A percentile compares a stretch with the other conserved stretches of the same genome.
phyloP scores from a whole-genome alignment of 2,888 invertebrate genomes.

The Trachelus iudaicus region DNA sequence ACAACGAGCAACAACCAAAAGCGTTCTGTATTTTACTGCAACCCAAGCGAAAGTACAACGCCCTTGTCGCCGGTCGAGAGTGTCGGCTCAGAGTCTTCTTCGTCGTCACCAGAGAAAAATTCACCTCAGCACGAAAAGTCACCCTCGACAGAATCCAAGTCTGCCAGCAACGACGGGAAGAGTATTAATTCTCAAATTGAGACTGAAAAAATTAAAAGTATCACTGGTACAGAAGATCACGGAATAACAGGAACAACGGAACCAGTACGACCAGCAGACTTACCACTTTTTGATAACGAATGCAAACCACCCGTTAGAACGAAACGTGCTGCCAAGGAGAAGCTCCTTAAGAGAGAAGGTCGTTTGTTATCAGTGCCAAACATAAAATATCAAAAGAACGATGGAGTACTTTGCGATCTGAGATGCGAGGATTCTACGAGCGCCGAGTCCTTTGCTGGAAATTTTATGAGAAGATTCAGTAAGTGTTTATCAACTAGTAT shows the following conservation, averaged over 20 bases:
- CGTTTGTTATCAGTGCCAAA: constrained; percentile 83
- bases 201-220: constrained; percentile 2
- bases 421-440: constrained; percentile 64
- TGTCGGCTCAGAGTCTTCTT: constrained; percentile 59
- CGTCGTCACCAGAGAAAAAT: constrained; percentile 65
- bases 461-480: constrained; percentile 88
- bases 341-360: constrained; percentile 71
- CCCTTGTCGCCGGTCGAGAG: constrained; percentile 53
- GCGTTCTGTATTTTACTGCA: constrained; percentile 48
- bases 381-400: constrained; percentile 72
- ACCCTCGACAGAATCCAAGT: constrained; percentile 9
- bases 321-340: constrained; percentile 68
- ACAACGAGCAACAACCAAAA: not conserved
- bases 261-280: constrained; percentile 71
- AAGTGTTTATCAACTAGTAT: constrained; percentile 71
- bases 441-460: constrained; percentile 74
- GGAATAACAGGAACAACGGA: constrained; percentile 9
- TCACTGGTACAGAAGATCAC: not conserved
- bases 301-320: constrained; percentile 70
- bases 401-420: constrained; percentile 67
- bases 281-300: constrained; percentile 70
- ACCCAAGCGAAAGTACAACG: constrained; percentile 38
- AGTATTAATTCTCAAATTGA: constrained; percentile 25
- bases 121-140: constrained; percentile 23
- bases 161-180: constrained; percentile 25